Evolutionary conservation across 2,888 invertebrate species (phyloP), one percentile per base, ranked within the genome.

Genomic region (Agrochola lychnidis): DNA sequence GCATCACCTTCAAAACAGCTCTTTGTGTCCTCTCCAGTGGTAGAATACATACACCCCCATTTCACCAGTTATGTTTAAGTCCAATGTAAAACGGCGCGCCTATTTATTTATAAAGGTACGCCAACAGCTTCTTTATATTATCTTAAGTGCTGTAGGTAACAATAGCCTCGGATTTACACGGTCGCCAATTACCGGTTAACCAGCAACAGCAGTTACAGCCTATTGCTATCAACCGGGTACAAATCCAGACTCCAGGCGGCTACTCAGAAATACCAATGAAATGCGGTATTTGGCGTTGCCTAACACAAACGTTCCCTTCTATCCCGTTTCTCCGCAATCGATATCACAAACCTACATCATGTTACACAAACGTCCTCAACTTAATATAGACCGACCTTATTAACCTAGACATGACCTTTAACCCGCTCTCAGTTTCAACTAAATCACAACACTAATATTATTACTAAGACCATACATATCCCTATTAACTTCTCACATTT

Each of bases 391-490:
- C 73, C 25, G 53, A 71, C 70, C 59, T 70, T 72, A 72, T 74
- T 74, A 77, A 77, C 56, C 66, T 63, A 73, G 77, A 63, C 66
- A 19, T 70, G 70, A 81, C 83, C 82, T 82, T 64, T 64, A 78
- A 70, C 72, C 76, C 74, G 66, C 4, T 79, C 72, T 82, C 70
- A 59, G 69, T 74, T 84, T 78, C 82, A 73, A 84, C 70, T 66
- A 84, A 84, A 84, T 81, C 75, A 78, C 70, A 78, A 67, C 53
- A 69, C 84, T 78, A 73, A 84, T 84, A 74, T 74, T 84, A 84
- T 84, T 84, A 72, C 79, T 51, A 22, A 48, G 72, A 71, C 40
- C 64, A 72, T 67, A 76, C 42, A 68, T 76, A 83, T 79, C 69
- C 69, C 36, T 69, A 64, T 73, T 75, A 73, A 78, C 51, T 14